Conservation (phyloP, 1,140 invertebrate species). For the Planococcus citri region DNA sequence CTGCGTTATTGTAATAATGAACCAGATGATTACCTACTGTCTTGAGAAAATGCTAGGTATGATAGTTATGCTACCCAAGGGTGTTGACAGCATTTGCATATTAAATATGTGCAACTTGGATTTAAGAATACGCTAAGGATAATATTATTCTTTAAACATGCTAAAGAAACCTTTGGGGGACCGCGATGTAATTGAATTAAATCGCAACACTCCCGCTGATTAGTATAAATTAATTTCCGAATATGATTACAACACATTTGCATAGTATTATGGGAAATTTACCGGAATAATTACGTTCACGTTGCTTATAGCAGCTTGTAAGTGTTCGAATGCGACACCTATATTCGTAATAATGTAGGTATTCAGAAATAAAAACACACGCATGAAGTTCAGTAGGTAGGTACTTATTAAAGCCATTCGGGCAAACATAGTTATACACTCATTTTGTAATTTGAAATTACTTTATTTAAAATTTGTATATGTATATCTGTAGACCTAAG, state of each 20-base stretch:
- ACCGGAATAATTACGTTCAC: conserved; percentile 1
- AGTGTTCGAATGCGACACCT: too few species aligned
- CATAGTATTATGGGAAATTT: conserved; percentile 14
- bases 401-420: too few species aligned
- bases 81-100: neutral
- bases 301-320: neutral
- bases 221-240: conserved; percentile 14
- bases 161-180: neutral
- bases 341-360: too few species aligned
- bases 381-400: too few species aligned
- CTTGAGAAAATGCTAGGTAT: neutral
- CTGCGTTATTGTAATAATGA: too few species aligned
- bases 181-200: neutral
- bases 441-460: too few species aligned
- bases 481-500: too few species aligned
- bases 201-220: conserved; percentile 13
- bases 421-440: too few species aligned
- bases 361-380: too few species aligned
- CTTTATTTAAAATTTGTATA: too few species aligned
- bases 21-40: neutral
- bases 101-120: neutral
- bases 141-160: conserved; percentile 13
- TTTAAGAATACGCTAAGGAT: neutral
- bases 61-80: neutral
- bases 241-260: neutral